Conservation (phyloP, 2,797 vertebrate genomes). For the Rhabdophis nuchalis region DNA sequence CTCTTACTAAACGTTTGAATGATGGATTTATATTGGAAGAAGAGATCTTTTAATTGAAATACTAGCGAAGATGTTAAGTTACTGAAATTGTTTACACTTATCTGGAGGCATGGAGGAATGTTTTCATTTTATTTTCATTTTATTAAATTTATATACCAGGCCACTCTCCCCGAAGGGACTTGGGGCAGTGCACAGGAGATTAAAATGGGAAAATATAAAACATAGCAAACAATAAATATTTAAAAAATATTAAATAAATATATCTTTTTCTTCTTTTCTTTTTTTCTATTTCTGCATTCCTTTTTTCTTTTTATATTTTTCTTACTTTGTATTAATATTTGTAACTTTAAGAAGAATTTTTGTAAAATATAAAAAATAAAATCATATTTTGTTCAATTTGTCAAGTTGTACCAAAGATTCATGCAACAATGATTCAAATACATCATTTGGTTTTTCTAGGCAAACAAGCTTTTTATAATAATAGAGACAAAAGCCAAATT, state of each 20-base stretch:
- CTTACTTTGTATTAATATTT: neutral
- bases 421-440: neutral
- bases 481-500: neutral
- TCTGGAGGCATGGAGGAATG: neutral
- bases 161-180: too few species aligned
- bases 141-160: too few species aligned
- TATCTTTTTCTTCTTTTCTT: neutral
- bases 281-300: neutral
- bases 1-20: neutral
- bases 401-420: slow-evolving; percentile 7
- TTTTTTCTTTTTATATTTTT: neutral
- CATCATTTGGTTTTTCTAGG: neutral
- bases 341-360: neutral
- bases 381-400: neutral
- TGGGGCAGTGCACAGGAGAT: too few species aligned
- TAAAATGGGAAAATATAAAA: too few species aligned
- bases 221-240: too few species aligned
- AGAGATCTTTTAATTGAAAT: neutral
- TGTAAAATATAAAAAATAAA: neutral
- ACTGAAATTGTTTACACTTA: neutral
- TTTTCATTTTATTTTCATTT: too few species aligned
- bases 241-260: too few species aligned
- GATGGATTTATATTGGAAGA: neutral
- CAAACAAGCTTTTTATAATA: neutral
- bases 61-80: neutral